Base-by-base conservation (phyloP, 2,888 invertebrate species). In the Lochmaea capreae region DNA sequence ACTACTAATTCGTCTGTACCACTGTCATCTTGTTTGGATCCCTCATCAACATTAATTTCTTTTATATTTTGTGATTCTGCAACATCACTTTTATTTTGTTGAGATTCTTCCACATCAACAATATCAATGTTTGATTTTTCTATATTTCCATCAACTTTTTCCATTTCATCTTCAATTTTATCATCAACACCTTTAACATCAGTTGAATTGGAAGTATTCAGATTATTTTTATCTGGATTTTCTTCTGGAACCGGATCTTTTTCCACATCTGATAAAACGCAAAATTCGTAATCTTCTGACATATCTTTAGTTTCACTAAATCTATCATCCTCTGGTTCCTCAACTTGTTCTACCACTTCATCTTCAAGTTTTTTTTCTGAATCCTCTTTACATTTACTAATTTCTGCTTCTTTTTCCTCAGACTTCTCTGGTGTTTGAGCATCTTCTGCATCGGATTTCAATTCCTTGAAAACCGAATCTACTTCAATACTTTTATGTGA, bases 281-380 rank as follows among this genome's bases (percentile, higher is more conserved):
- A 66, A 70, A 79, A 81, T 26, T 78, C 79, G 65, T 79, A 79
- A 62, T 78, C 75, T 52, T 79, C 77, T 4, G 78, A 77, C n/a
- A 61, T 65, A 18, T 72, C 73, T 2, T 65, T 39, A 57, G 75
- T 72, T 3, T 65, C 61, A 18, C 71, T 71, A 58, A 77, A 71
- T 62, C 65, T 63, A 71, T 68, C 63, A 46, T 73, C 14, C n/a
- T 63, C 49, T 39, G 33, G 33, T 39, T 39, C 33, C 8, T 39
- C 33, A 1, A 5, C 33, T 39, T 39, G 8, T 49, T 72, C 73
- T n/a, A 58, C 62, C 12, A 42, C 58, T 62, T 68, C 63, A 12
- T 22, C 57, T 65, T 67, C 33, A 6, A 12, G 42, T 49, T 43
- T 43, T 42, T 62, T 54, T 67, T 65, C 49, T n/a, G 49, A n/a